Evolutionary conservation across 2,888 invertebrate genomes (phyloP).

Genomic region (Clunio marinus): DNA sequence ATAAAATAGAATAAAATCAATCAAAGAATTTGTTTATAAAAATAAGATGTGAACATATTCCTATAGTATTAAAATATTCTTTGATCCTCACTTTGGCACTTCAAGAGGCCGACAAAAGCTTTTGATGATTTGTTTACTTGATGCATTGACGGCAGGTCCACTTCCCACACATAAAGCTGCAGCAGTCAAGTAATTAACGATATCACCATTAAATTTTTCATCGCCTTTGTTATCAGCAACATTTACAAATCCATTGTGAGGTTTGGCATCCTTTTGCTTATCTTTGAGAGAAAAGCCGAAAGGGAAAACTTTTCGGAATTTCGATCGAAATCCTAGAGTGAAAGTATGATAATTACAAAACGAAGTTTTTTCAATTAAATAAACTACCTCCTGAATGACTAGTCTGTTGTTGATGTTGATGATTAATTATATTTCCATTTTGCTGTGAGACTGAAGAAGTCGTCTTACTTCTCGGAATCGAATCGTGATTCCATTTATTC

Average conservation of each 20-base stretch:
- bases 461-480: slow-evolving; percentile 30
- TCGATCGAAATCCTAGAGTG: slow-evolving; percentile 40
- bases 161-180: slow-evolving; percentile 41
- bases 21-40: neutral
- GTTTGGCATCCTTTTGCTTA: slow-evolving; percentile 33
- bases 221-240: neutral
- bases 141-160: slow-evolving; percentile 40
- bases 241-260: slow-evolving; percentile 35
- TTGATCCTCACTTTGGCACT: slow-evolving; percentile 42
- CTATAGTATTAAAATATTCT: neutral
- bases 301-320: slow-evolving; percentile 41
- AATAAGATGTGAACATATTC: neutral
- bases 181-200: slow-evolving; percentile 41
- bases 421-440: slow-evolving; percentile 16
- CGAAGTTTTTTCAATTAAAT: neutral
- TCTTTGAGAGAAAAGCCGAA: slow-evolving; percentile 41
- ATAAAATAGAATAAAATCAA: neutral
- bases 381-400: slow-evolving; percentile 33
- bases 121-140: slow-evolving; percentile 40
- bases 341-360: neutral
- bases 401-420: slow-evolving; percentile 26
- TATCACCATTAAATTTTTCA: slow-evolving; percentile 39
- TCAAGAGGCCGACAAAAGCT: slow-evolving; percentile 40
- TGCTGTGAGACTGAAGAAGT: slow-evolving; percentile 1
- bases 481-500: slow-evolving; percentile 32